Percentiles rank a stretch among this genome's conserved stretches.
phyloP scores from a whole-genome alignment of 1,140 invertebrate species.

The roundworm (Caenorhabditis elegans) region WBcel235 BX284602.5:11039501-11040000 shows the following conservation, averaged over 20 bases:
- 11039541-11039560: constrained; percentile 21
- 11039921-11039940: neutral
- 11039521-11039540: too few species aligned
- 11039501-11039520: constrained; percentile 14
- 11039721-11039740: neutral
- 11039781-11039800: constrained; percentile 31
- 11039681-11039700: constrained; percentile 15
- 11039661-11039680: too few species aligned
- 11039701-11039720: neutral
- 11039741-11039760: too few species aligned
- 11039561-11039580: too few species aligned
- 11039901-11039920: too few species aligned
- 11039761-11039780: constrained; percentile 37
- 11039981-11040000: neutral
- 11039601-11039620: neutral
- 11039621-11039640: constrained; percentile 11
- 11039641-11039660: too few species aligned
- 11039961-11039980: neutral
- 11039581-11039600: neutral
- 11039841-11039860: neutral
- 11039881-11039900: too few species aligned
- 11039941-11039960: neutral
- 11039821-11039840: constrained; percentile 16
- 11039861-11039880: neutral
- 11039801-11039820: neutral